Evolutionary conservation across 2,888 invertebrate genomes (phyloP).

Genomic region (Stenichneumon culpator): DNA sequence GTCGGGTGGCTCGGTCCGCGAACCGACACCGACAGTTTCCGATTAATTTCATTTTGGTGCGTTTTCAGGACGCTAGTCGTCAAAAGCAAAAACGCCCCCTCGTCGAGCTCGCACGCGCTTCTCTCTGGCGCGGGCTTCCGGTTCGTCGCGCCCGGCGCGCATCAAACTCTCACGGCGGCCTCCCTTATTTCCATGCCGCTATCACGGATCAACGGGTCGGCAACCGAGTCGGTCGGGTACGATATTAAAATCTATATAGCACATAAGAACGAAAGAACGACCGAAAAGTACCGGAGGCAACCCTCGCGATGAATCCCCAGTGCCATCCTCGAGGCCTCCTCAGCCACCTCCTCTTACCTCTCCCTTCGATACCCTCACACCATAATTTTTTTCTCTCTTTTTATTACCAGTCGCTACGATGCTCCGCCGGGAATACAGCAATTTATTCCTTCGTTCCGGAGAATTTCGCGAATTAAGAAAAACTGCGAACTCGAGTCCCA

Average conservation of each 20-base stretch:
- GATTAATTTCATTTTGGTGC: conserved; percentile 59
- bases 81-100: conserved; percentile 45
- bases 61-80: conserved; percentile 2
- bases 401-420: conserved; percentile 66
- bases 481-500: conserved; percentile 10
- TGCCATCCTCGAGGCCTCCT: background rate
- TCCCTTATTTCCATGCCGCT: conserved; percentile 56
- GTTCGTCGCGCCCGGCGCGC: conserved; percentile 44
- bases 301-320: conserved; percentile 21
- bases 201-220: conserved; percentile 73
- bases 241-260: conserved; percentile 76
- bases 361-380: conserved; percentile 58
- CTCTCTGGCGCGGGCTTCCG: conserved; percentile 25
- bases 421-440: conserved; percentile 49
- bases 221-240: conserved; percentile 70
- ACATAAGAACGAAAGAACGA: conserved; percentile 67
- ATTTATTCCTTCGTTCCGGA: conserved; percentile 43
- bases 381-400: conserved; percentile 68
- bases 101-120: conserved; percentile 21
- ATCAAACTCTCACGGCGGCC: conserved; percentile 32
- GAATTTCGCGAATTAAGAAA: conserved; percentile 47
- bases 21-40: conserved; percentile 26
- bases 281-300: conserved; percentile 29
- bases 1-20: background rate
- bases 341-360: conserved; percentile 25